Conservation (phyloP, 2,888 invertebrate genomes). For the Erebia epiphron region DNA sequence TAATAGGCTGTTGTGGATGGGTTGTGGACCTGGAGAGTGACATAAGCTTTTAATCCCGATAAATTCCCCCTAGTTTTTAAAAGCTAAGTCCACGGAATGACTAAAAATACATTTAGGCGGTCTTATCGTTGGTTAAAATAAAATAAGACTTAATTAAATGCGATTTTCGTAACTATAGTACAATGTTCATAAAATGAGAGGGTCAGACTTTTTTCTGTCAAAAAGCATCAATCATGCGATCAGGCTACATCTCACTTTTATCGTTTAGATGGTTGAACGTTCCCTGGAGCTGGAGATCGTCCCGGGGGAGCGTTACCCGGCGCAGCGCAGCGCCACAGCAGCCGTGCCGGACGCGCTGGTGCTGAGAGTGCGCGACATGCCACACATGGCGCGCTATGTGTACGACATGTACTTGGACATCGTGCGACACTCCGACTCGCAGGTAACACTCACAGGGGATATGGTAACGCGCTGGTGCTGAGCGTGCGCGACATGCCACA, state of each 20-base stretch:
- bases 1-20: no score
- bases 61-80: no score
- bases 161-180: background rate
- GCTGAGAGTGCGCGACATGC: slow-evolving; percentile 91
- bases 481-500: slow-evolving; percentile 86
- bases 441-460: slow-evolving; percentile 9
- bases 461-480: slow-evolving; percentile 69
- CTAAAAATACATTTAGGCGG: no score
- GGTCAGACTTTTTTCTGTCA: no score
- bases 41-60: no score
- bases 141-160: background rate
- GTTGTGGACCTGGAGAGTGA: no score
- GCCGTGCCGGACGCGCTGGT: slow-evolving; percentile 70
- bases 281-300: slow-evolving; percentile 91
- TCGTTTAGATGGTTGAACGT: slow-evolving; percentile 87
- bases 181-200: no score
- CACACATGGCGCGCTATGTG: slow-evolving; percentile 97
- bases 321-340: slow-evolving; percentile 80
- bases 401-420: slow-evolving; percentile 94
- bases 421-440: slow-evolving; percentile 74
- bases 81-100: no score
- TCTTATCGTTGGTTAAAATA: background rate
- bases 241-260: background rate
- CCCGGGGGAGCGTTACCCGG: slow-evolving; percentile 91
- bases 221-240: no score